Evolutionary conservation across 2,888 invertebrate genomes (phyloP).

Genomic region (Pimpla rufipes): DNA sequence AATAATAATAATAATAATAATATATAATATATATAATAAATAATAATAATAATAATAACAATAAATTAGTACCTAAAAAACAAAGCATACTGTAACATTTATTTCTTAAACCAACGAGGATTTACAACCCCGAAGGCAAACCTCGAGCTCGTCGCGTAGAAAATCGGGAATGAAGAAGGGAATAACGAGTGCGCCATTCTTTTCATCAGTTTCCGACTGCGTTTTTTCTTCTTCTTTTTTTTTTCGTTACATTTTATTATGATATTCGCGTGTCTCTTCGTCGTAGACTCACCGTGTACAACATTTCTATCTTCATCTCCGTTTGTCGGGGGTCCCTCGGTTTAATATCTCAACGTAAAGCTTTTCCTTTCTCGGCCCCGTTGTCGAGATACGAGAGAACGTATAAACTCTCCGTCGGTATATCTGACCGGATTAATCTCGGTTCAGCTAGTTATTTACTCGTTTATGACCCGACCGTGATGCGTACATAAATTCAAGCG

Average conservation of each 20-base stretch:
- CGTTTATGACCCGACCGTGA: slow-evolving; percentile 80
- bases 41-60: no score
- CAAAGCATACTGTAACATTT: no score
- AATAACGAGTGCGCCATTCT: no score
- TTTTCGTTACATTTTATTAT: background rate
- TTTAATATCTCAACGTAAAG: slow-evolving; percentile 39
- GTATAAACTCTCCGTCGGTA: slow-evolving; percentile 42
- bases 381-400: slow-evolving; percentile 50
- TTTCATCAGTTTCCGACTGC: no score
- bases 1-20: no score
- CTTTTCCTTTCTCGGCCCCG: slow-evolving; percentile 39
- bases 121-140: no score
- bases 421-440: slow-evolving; percentile 77
- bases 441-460: slow-evolving; percentile 80
- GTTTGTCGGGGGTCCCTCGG: slow-evolving; percentile 13
- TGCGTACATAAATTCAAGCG: slow-evolving; percentile 76
- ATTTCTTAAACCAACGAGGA: no score
- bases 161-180: no score
- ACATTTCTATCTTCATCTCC: slow-evolving; percentile 50
- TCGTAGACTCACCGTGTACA: slow-evolving; percentile 7
- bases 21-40: no score
- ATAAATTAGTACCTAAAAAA: no score
- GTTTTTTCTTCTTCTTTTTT: background rate
- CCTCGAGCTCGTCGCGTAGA: no score
- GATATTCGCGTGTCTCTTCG: background rate